Evolutionary conservation across 2,113 vertebrate genomes (phyloP).

Genomic region (Aviceda subcristata): DNA sequence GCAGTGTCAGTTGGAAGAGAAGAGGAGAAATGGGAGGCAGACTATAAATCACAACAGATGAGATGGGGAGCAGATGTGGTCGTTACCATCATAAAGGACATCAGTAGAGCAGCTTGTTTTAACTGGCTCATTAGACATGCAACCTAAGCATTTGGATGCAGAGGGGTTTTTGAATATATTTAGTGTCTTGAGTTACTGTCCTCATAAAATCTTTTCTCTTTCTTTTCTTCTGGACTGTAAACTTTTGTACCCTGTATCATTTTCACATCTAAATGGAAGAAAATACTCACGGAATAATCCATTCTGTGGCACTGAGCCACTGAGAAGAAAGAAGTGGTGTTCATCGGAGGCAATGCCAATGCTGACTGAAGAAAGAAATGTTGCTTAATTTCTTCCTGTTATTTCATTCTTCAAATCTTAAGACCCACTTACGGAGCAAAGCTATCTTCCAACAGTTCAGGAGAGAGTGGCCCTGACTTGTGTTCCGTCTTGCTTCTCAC

Average conservation of each 20-base stretch:
- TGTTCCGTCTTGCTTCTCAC: not conserved
- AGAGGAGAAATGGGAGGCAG: not conserved
- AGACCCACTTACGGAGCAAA: not conserved
- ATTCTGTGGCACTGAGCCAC: not conserved
- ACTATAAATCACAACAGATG: not conserved
- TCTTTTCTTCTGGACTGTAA: not conserved
- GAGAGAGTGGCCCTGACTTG: not conserved
- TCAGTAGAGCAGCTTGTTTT: slow-evolving; percentile 1
- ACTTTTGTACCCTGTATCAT: not conserved
- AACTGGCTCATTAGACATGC: slow-evolving; percentile 33
- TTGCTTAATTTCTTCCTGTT: not conserved
- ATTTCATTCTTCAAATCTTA: not conserved
- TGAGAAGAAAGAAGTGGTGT: not conserved
- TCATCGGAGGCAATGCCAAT: not conserved
- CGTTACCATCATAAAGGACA: not conserved
- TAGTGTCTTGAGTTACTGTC: not conserved
- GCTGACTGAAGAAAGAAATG: not conserved
- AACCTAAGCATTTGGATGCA: not conserved
- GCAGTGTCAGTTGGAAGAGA: not conserved
- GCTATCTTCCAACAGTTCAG: not conserved
- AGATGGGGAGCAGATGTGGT: slow-evolving; percentile 23
- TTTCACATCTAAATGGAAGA: not conserved
- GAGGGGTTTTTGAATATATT: not conserved
- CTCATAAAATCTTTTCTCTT: not conserved
- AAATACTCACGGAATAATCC: not conserved